A percentile compares a stretch with the other conserved stretches of the same genome.
phyloP scores from a whole-genome alignment of 2,797 vertebrate genomes.

The Lerista edwardsae region DNA sequence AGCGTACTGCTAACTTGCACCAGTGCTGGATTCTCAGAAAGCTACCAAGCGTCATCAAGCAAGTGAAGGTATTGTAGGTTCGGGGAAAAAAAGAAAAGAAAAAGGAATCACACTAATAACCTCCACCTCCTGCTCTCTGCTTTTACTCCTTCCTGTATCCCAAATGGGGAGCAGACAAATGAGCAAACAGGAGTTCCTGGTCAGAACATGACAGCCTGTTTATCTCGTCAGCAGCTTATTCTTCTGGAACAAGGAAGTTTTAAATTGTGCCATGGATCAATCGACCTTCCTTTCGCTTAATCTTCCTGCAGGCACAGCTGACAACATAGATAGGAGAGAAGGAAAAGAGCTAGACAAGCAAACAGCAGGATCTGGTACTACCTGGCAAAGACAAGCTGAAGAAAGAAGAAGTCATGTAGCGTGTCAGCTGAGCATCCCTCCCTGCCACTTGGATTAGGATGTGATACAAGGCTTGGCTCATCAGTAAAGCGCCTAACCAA shows the following conservation, averaged over 20 bases:
- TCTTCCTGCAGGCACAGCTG: constrained; percentile 32
- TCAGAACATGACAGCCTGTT: constrained; percentile 10
- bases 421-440: neutral
- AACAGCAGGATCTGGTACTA: constrained; percentile 12
- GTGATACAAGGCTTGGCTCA: neutral
- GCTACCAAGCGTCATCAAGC: neutral
- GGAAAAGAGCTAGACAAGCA: constrained; percentile 10
- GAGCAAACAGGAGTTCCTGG: accelerated
- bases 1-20: neutral
- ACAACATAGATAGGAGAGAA: neutral
- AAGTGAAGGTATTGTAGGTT: neutral
- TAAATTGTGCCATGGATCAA: constrained; percentile 44
- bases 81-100: neutral
- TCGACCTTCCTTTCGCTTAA: constrained; percentile 30
- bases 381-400: neutral
- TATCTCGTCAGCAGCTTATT: constrained; percentile 39
- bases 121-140: too few species aligned
- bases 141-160: accelerated
- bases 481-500: neutral
- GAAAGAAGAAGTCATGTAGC: constrained; percentile 1
- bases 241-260: constrained; percentile 25
- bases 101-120: neutral
- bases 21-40: accelerated
- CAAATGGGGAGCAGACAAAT: neutral
- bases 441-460: neutral